Conservation (phyloP, 2,888 invertebrate species). For the Brenthis hecate region DNA sequence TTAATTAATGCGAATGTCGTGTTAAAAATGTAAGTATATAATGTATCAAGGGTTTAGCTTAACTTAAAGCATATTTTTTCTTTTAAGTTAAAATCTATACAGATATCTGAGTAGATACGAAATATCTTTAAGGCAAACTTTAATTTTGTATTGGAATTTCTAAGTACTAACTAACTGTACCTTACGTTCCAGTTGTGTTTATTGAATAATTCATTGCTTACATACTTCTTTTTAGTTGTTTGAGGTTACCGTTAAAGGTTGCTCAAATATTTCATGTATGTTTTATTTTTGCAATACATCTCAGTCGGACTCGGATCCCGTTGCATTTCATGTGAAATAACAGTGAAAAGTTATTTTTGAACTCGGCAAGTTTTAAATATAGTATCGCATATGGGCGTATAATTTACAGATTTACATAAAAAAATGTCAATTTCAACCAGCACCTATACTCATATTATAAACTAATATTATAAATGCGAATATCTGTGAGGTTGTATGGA, state of each 20-base stretch:
- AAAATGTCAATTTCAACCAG: too few relatives aligned
- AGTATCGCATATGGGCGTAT: too few relatives aligned
- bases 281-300: slow-evolving; percentile 38
- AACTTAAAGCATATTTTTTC: too few relatives aligned
- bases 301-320: slow-evolving; percentile 40
- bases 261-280: slow-evolving; percentile 34
- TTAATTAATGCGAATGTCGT: too few relatives aligned
- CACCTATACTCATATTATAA: too few relatives aligned
- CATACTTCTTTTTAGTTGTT: slow-evolving; percentile 28
- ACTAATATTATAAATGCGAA: too few relatives aligned
- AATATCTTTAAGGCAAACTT: slow-evolving; percentile 8
- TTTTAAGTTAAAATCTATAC: too few relatives aligned
- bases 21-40: too few relatives aligned
- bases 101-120: background rate
- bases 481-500: too few relatives aligned
- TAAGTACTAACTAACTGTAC: background rate
- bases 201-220: slow-evolving; percentile 40
- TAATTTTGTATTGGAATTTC: slow-evolving; percentile 1
- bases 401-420: too few relatives aligned
- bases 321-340: slow-evolving; percentile 15
- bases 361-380: too few relatives aligned
- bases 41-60: too few relatives aligned
- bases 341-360: background rate
- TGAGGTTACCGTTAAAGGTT: slow-evolving; percentile 40
- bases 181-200: background rate